Base-by-base conservation (phyloP, 2,113 vertebrate species). In the Siniperca knerii region DNA sequence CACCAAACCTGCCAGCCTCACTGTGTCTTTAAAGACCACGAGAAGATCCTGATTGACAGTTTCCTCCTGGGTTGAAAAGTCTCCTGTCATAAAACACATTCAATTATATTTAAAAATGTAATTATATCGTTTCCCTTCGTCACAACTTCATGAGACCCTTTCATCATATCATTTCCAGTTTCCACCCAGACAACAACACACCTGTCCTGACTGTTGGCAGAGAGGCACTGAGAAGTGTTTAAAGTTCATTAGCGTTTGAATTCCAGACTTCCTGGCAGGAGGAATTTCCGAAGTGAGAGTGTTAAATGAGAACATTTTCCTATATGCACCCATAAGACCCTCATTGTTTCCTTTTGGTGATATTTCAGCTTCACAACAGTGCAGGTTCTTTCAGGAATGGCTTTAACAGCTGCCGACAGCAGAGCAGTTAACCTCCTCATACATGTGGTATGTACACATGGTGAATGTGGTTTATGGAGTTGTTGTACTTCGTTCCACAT, bases 241-340 rank as follows among this genome's bases (percentile, higher is more conserved):
- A 78, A 57, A 68, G 25, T 62, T 46, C 70, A 79, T 82, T 69
- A 76, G 62, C 2, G 71, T 79, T 61, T 73, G 18, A 68, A 62
- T 44, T 77, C 83, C 78, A 92, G 85, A 84, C 80, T 0, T 74
- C 69, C 67, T 13, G 60, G 79, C 77, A 77, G 60, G 20, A 86
- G 70, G 60, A 87, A 21, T 74, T 79, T 87, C 75, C 55, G 7
- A 46, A 13, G 25, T 0, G 21, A 2, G 58, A 1, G 58, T 25
- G 48, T 79, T 78, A 73, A 88, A 64, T 20, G 76, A 75, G n/a
- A 81, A 29, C 68, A 7, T 81, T 86, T 78, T 78, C 68, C 73
- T 37, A 12, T 2, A 11, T 4, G 44, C 15, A 35, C 12, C 54
- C n/a, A 35, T 52, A 7, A 71, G 16, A 55, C 13, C 29, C n/a